Percentiles rank a stretch among this genome's conserved stretches.
Conservation (phyloP, 1,140 invertebrate species). For the Drosophila elegans region DNA sequence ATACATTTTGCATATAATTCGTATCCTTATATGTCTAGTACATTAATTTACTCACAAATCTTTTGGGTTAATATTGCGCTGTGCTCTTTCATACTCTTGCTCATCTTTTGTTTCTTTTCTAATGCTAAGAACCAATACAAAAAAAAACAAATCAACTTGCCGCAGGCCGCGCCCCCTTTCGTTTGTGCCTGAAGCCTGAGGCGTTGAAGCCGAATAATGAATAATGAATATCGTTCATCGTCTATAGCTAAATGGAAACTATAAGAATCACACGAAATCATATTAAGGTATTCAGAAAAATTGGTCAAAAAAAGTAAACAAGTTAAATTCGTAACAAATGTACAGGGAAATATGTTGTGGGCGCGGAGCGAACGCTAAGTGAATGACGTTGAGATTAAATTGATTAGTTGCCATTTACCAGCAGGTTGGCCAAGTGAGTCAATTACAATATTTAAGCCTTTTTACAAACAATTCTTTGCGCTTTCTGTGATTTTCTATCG, state of each 20-base stretch:
- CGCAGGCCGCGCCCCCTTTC: slow-evolving; percentile 35
- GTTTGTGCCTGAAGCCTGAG: slow-evolving; percentile 40
- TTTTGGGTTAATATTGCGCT: slow-evolving; percentile 81
- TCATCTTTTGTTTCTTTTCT: slow-evolving; percentile 45
- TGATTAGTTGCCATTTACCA: slow-evolving; percentile 25
- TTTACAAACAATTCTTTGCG: slow-evolving; percentile 56
- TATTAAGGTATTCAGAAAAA: slow-evolving; percentile 31
- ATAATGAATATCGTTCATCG: slow-evolving; percentile 14
- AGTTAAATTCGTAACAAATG: slow-evolving; percentile 73
- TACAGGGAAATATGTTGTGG: slow-evolving; percentile 46
- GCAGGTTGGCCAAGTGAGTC: slow-evolving; percentile 11
- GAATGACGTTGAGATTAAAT: slow-evolving; percentile 49
- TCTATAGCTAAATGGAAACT: slow-evolving; percentile 56
- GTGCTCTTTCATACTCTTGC: slow-evolving; percentile 27
- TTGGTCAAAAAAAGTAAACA: slow-evolving; percentile 25
- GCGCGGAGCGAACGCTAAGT: slow-evolving; percentile 33
- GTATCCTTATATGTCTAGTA: slow-evolving; percentile 67
- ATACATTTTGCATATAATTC: slow-evolving; percentile 75
- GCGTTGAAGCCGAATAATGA: slow-evolving; percentile 27
- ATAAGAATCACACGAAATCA: slow-evolving; percentile 62
- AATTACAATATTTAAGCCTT: slow-evolving; percentile 53
- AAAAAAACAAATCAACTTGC: slow-evolving; percentile 51
- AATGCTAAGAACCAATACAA: slow-evolving; percentile 49
- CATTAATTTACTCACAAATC: slow-evolving; percentile 77
- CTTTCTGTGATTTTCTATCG: slow-evolving; percentile 31